phyloP scores from a whole-genome alignment of 2,797 vertebrate species.

The Eutrigla gurnardus region DNA sequence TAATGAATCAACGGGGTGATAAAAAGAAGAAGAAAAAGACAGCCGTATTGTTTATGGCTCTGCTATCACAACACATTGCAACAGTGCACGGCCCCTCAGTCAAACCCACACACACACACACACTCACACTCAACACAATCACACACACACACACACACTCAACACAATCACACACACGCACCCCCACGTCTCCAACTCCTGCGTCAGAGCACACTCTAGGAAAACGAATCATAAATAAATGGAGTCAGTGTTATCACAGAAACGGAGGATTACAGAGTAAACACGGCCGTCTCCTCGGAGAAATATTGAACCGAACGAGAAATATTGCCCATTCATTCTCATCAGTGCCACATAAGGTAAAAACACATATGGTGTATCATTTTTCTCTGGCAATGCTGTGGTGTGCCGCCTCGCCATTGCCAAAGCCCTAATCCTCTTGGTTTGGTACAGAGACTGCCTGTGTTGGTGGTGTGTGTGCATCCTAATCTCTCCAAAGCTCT shows the following conservation, averaged over 20 bases:
- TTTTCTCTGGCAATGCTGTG: conserved; percentile 40
- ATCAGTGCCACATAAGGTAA: conserved; percentile 53
- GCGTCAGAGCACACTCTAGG: conserved; percentile 52
- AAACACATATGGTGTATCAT: conserved; percentile 42
- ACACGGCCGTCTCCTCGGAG: conserved; percentile 30
- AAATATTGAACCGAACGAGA: conserved; percentile 43
- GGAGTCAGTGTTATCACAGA: conserved; percentile 58
- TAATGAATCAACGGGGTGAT: conserved; percentile 49
- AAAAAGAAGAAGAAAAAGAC: conserved; percentile 26
- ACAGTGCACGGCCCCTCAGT: conserved; percentile 29
- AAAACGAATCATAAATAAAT: conserved; percentile 67
- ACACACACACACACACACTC: conserved; percentile 63
- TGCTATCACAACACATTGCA: conserved; percentile 42
- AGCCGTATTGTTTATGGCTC: conserved; percentile 41
- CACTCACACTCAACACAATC: conserved; percentile 23
- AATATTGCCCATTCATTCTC: conserved; percentile 59
- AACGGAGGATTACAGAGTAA: conserved; percentile 55
- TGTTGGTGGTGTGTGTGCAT: conserved; percentile 73
- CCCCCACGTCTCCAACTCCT: conserved; percentile 58
- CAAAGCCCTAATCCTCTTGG: conserved; percentile 75
- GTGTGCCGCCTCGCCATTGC: conserved; percentile 57
- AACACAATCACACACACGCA: conserved; percentile 65
- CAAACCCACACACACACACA: conserved; percentile 42
- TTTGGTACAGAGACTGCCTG: conserved; percentile 74
- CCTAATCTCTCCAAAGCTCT: conserved; percentile 82